A percentile compares a stretch with the other conserved stretches of the same genome.
Evolutionary conservation across 2,113 vertebrate species (phyloP).

Genomic region (Campylomormyrus tamandua): DNA sequence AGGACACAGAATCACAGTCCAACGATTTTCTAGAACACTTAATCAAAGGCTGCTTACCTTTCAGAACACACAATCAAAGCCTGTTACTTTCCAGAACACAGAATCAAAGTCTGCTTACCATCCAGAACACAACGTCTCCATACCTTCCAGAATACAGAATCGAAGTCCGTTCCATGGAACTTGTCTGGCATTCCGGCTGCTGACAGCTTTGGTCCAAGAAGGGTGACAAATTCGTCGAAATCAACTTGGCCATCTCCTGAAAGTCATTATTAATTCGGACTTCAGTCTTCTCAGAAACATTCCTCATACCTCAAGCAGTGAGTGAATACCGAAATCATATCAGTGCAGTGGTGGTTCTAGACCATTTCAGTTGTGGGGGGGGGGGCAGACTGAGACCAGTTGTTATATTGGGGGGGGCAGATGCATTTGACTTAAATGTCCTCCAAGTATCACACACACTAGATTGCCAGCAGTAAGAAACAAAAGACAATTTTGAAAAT

Average conservation of each 20-base stretch:
- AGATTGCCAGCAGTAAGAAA: not conserved
- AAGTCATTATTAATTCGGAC: not conserved
- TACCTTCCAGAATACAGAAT: slow-evolving; percentile 99
- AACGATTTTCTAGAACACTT: slow-evolving; percentile 93
- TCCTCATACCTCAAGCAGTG: not conserved
- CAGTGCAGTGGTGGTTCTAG: not conserved
- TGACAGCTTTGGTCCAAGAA: slow-evolving; percentile 89
- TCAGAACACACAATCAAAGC: slow-evolving; percentile 91
- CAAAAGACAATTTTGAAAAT: not conserved
- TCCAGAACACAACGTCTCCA: too few species aligned
- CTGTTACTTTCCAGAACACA: slow-evolving; percentile 8
- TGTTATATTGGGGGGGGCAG: not conserved
- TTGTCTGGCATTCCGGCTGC: slow-evolving; percentile 86
- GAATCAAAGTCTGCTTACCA: too few species aligned
- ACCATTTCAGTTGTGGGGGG: not conserved
- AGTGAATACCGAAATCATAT: not conserved
- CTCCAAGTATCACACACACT: too few species aligned
- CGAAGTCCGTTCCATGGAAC: slow-evolving; percentile 88
- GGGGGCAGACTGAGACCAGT: not conserved
- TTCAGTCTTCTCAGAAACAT: not conserved
- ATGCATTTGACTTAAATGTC: not conserved
- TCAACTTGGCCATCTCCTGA: slow-evolving; percentile 92
- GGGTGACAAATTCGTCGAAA: slow-evolving; percentile 95
- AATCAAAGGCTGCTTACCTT: slow-evolving; percentile 93
- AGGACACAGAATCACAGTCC: slow-evolving; percentile 66